Evolutionary conservation across 2,797 vertebrate genomes (phyloP).

Genomic region (Vultur gryphus): DNA sequence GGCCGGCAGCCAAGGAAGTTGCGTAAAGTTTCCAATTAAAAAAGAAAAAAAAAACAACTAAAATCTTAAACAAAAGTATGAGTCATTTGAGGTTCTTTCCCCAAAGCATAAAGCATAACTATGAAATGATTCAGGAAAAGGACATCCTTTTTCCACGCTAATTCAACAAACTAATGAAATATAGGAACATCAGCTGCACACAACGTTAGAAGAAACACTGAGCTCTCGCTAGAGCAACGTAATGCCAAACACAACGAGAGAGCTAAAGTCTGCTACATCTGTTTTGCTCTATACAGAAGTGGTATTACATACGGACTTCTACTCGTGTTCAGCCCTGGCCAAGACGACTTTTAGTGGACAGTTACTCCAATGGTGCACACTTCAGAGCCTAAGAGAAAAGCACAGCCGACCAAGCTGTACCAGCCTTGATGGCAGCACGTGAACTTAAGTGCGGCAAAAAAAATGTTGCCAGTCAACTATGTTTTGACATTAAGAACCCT

Average conservation of each 20-base stretch:
- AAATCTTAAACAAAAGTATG: constrained; percentile 35
- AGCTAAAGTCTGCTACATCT: not conserved
- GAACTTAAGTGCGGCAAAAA: constrained; percentile 39
- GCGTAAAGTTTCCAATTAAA: constrained; percentile 22
- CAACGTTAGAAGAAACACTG: not conserved
- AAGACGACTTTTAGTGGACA: not conserved
- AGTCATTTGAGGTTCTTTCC: constrained; percentile 66
- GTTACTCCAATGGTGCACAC: not conserved
- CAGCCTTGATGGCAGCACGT: constrained; percentile 6
- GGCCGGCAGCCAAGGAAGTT: constrained; percentile 27
- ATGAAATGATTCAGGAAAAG: constrained; percentile 58
- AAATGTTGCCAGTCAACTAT: not conserved
- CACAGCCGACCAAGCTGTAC: not conserved
- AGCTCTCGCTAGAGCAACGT: not conserved
- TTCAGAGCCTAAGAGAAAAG: constrained; percentile 25
- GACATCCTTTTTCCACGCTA: constrained; percentile 36
- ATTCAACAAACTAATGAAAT: constrained; percentile 10
- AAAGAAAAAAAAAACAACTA: not conserved
- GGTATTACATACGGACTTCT: not conserved
- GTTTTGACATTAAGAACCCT: constrained; percentile 49
- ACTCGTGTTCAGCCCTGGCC: not conserved
- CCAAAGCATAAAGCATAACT: constrained; percentile 20
- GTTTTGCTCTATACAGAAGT: not conserved
- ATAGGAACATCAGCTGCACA: constrained; percentile 40
- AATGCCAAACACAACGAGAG: not conserved